These are phyloP conservation scores for Sebastes diploproa DNA, from an alignment of 2,797 vertebrate genomes.

Conservation along the genomic window DNA sequence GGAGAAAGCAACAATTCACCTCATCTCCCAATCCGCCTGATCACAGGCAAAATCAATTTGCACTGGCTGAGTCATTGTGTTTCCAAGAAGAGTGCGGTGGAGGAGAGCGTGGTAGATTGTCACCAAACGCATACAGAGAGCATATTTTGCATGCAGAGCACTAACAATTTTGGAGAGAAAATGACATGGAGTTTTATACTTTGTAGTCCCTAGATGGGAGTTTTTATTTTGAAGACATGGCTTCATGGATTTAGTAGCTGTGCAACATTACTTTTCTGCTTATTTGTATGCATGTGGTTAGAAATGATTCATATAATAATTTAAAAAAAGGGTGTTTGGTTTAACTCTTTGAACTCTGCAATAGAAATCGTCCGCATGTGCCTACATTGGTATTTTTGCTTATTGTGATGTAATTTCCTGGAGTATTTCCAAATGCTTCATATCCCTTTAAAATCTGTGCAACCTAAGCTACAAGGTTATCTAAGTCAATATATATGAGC, in stretches of 20 bases:
- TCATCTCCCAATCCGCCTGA: constrained; percentile 11
- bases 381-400: not conserved
- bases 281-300: not conserved
- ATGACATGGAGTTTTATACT: not conserved
- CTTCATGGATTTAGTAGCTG: not conserved
- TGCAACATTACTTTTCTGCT: not conserved
- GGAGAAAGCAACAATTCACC: constrained; percentile 4
- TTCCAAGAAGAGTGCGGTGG: not conserved
- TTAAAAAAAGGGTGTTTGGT: not conserved
- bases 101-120: not conserved
- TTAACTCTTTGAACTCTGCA: not conserved
- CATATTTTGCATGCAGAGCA: not conserved
- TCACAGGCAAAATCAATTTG: constrained; percentile 23
- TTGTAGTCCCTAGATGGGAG: not conserved
- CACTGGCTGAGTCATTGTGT: constrained; percentile 28
- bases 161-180: not conserved
- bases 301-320: not conserved
- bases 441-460: no score
- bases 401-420: no score
- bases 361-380: not conserved
- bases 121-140: not conserved
- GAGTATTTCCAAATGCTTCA: not conserved
- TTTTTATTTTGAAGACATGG: not conserved
- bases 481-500: no score
- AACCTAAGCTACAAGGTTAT: no score